Percentiles rank a stretch among this genome's conserved stretches.
Evolutionary conservation across 2,888 invertebrate species (phyloP).

Genomic region (Drosophila borborema): DNA sequence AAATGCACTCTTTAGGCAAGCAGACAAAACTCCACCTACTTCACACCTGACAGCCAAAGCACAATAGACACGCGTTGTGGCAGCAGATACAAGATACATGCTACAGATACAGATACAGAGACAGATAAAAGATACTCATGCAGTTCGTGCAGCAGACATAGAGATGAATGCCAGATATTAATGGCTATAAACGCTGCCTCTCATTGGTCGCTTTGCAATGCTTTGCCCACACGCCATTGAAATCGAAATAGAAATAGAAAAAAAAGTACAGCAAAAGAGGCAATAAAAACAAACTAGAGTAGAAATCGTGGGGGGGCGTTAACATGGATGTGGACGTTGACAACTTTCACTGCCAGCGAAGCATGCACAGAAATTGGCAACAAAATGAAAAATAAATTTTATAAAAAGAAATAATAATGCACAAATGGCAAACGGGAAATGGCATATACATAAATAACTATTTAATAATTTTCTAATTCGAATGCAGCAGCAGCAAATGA

Average conservation of each 20-base stretch:
- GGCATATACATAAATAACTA: slow-evolving; percentile 4
- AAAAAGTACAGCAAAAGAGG: slow-evolving; percentile 2
- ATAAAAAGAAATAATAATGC: slow-evolving; percentile 11
- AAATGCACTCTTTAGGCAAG: slow-evolving; percentile 28
- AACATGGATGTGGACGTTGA: slow-evolving; percentile 41
- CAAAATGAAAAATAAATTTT: slow-evolving; percentile 1
- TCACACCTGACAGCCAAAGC: slow-evolving; percentile 66
- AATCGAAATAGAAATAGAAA: slow-evolving; percentile 46
- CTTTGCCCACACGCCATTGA: slow-evolving; percentile 50
- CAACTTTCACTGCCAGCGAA: slow-evolving; percentile 73
- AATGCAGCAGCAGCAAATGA: background rate
- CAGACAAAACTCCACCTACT: slow-evolving; percentile 68
- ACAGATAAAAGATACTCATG: slow-evolving; percentile 30
- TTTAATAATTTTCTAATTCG: slow-evolving; percentile 3
- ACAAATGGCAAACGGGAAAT: slow-evolving; percentile 5
- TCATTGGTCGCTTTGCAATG: slow-evolving; percentile 53
- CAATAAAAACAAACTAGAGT: slow-evolving; percentile 35
- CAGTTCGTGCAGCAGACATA: slow-evolving; percentile 23
- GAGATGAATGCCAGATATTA: slow-evolving; percentile 39
- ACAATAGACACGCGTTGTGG: slow-evolving; percentile 47
- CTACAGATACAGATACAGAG: slow-evolving; percentile 26
- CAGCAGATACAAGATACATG: slow-evolving; percentile 31
- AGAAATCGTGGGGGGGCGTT: slow-evolving; percentile 45
- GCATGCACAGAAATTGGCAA: slow-evolving; percentile 57
- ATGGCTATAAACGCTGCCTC: slow-evolving; percentile 56